These are phyloP conservation scores for Mormyrus hasselquistii DNA, from an alignment of 2,797 vertebrate genomes.

Conservation along the genomic window DNA sequence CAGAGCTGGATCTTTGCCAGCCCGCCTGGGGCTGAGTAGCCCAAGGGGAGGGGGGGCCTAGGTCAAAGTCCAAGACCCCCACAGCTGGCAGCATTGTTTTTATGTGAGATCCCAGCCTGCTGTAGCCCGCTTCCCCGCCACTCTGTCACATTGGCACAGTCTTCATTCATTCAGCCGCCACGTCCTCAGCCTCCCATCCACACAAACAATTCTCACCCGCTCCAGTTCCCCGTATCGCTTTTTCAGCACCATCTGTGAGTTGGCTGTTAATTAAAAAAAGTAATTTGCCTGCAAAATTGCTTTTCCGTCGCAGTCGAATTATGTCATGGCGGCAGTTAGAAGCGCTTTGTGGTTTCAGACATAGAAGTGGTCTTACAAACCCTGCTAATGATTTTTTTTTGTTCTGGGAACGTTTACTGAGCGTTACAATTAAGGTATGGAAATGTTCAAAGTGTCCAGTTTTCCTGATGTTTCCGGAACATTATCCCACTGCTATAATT, in stretches of 20 bases:
- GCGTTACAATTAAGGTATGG: background rate
- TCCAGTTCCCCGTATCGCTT: background rate
- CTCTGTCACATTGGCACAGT: background rate
- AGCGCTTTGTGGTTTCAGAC: background rate
- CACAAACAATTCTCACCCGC: background rate
- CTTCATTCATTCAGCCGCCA: background rate
- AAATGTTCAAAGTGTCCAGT: background rate
- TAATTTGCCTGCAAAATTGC: background rate
- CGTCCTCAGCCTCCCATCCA: background rate
- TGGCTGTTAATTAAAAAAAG: slow-evolving; percentile 11
- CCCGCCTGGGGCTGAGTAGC: background rate
- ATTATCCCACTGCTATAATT: background rate
- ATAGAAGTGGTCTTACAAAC: background rate
- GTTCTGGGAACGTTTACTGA: background rate
- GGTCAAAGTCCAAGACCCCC: background rate
- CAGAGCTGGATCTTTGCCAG: background rate
- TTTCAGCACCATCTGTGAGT: background rate
- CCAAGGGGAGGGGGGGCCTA: background rate
- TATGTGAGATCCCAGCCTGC: background rate
- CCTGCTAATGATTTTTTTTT: background rate
- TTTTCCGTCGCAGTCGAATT: background rate
- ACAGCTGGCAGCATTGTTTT: background rate
- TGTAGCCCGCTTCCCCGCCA: background rate
- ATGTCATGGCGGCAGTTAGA: background rate
- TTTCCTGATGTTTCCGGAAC: background rate